phyloP scores from a whole-genome alignment of 2,888 invertebrate species.

The Pyrrhia umbra region DNA sequence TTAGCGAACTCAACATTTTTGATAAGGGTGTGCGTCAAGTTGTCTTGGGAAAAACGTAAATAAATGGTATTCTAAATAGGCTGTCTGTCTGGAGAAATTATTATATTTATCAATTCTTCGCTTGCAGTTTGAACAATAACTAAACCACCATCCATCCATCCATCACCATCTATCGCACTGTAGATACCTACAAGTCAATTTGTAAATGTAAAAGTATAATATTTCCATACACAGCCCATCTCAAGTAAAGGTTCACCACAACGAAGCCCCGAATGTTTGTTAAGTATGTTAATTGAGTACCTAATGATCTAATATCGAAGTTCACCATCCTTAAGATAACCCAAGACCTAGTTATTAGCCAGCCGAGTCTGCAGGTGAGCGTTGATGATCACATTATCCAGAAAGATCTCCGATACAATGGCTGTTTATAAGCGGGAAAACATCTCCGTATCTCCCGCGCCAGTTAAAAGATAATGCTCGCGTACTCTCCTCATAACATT shows the following conservation, averaged over 20 bases:
- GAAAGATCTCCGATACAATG: slow-evolving; percentile 72
- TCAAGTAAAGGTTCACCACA: slow-evolving; percentile 24
- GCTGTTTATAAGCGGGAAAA: slow-evolving; percentile 70
- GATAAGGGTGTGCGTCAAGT: background rate
- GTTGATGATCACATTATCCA: slow-evolving; percentile 68
- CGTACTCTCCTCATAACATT: slow-evolving; percentile 81
- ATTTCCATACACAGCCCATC: background rate
- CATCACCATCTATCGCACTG: too few relatives aligned
- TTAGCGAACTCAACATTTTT: slow-evolving; percentile 1
- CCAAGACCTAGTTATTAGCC: slow-evolving; percentile 50
- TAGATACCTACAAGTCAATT: too few relatives aligned
- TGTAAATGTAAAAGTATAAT: background rate
- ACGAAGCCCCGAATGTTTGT: slow-evolving; percentile 10
- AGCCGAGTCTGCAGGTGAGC: slow-evolving; percentile 40
- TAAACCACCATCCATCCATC: too few relatives aligned
- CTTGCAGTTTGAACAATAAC: too few relatives aligned
- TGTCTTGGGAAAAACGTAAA: background rate
- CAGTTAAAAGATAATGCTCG: slow-evolving; percentile 79
- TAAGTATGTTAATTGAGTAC: slow-evolving; percentile 35
- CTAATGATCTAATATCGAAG: slow-evolving; percentile 29
- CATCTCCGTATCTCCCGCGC: slow-evolving; percentile 70
- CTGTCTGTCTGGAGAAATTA: background rate
- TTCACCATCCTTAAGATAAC: slow-evolving; percentile 37
- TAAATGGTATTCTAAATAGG: background rate
- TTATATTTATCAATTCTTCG: background rate